A percentile compares a stretch with the other conserved stretches of the same genome.
Conservation (phyloP, 2,888 invertebrate species). For the Ferdinandea cuprea region DNA sequence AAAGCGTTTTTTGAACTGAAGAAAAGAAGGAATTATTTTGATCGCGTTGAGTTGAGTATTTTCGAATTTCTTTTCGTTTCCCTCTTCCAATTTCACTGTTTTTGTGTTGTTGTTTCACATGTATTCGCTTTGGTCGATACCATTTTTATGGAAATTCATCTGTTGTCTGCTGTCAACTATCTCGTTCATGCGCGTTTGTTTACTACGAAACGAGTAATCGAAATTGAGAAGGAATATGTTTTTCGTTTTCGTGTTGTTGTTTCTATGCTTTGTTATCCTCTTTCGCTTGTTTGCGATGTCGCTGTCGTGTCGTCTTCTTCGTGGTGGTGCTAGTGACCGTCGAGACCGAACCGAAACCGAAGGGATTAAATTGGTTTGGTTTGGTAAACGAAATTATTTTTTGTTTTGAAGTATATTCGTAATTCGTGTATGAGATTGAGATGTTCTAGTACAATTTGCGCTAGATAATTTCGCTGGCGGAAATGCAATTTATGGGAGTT, state of each 20-base stretch:
- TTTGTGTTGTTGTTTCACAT: slow-evolving; percentile 21
- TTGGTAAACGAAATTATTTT: no score
- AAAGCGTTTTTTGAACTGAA: slow-evolving; percentile 57
- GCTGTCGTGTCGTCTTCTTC: not conserved
- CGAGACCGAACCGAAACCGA: no score
- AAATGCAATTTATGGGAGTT: no score
- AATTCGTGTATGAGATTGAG: no score
- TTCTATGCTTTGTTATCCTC: slow-evolving; percentile 21
- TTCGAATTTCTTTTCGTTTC: slow-evolving; percentile 3
- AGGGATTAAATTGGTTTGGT: not conserved
- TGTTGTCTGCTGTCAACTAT: slow-evolving; percentile 27
- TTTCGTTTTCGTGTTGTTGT: slow-evolving; percentile 6
- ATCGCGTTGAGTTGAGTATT: slow-evolving; percentile 42
- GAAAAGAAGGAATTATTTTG: slow-evolving; percentile 43
- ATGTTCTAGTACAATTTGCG: no score
- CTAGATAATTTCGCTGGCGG: no score
- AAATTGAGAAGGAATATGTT: slow-evolving; percentile 1
- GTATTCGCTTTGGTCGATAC: slow-evolving; percentile 22
- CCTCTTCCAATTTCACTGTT: not conserved
- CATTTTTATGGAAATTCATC: not conserved
- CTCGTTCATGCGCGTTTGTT: slow-evolving; percentile 37
- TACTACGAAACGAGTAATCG: not conserved
- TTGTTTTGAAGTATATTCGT: not conserved
- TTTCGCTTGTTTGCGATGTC: slow-evolving; percentile 50
- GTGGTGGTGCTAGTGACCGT: no score